These are phyloP conservation scores for Thomomys bottae DNA, from an alignment of 2,113 vertebrate genomes.

Conservation along the genomic window DNA sequence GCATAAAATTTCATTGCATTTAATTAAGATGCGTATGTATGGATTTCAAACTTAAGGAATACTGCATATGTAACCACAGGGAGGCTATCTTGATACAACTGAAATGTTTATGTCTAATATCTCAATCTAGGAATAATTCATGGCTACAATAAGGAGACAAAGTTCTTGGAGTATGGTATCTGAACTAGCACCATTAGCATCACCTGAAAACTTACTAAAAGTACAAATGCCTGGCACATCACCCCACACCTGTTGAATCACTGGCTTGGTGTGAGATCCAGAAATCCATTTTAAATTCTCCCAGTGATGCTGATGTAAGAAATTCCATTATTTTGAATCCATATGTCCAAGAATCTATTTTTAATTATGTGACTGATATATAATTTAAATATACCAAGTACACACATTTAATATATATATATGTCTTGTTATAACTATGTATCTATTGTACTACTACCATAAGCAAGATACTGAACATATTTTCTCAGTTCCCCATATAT, in stretches of 20 bases:
- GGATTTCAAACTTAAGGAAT: background rate
- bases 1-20: background rate
- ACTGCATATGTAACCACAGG: background rate
- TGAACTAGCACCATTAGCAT: background rate
- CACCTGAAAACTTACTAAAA: background rate
- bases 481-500: background rate
- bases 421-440: background rate
- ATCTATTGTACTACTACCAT: background rate
- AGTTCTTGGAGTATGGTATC: background rate
- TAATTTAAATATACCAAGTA: conserved; percentile 17
- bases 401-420: background rate
- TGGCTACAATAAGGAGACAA: background rate
- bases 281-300: background rate
- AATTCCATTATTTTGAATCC: conserved; percentile 9
- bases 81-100: background rate
- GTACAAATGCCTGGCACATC: background rate
- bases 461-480: background rate
- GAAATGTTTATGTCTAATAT: background rate
- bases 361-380: background rate
- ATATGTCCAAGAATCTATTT: background rate
- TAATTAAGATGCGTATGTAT: background rate
- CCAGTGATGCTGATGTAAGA: background rate
- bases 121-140: background rate
- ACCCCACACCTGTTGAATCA: background rate
- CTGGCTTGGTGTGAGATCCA: background rate